Conservation (phyloP, 2,888 invertebrate species). For the Hybos culiciformis region DNA sequence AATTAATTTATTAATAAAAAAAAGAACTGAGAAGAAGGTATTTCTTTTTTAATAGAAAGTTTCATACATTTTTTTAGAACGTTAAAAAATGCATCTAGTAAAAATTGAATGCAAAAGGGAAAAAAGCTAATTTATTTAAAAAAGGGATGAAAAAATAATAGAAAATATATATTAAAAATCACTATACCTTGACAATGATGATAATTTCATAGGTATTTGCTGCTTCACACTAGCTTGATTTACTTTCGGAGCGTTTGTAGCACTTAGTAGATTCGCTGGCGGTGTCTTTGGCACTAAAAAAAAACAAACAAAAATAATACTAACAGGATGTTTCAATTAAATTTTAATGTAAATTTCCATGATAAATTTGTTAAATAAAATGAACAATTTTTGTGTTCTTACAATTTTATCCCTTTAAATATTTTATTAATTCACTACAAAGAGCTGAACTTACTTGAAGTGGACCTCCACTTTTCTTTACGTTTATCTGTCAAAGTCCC, state of each 20-base stretch:
- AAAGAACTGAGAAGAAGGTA: no score
- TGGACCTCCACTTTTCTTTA: constrained; percentile 35
- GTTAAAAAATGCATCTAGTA: not conserved
- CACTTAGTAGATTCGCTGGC: constrained; percentile 61
- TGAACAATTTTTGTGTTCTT: not conserved
- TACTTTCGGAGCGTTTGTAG: constrained; percentile 64
- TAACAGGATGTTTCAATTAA: no score
- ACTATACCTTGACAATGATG: constrained; percentile 42
- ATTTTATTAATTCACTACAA: no score
- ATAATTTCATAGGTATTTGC: constrained; percentile 78
- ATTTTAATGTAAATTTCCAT: no score
- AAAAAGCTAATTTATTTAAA: constrained; percentile 8
- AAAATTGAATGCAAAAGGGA: constrained; percentile 2
- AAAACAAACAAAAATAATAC: no score
- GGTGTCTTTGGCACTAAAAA: constrained; percentile 39
- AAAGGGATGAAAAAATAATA: constrained; percentile 11
- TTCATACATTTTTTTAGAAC: no score
- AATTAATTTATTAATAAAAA: no score
- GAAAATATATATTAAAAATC: constrained; percentile 9
- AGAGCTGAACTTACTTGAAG: constrained; percentile 28
- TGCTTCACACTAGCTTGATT: constrained; percentile 58
- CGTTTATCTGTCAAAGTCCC: constrained; percentile 23
- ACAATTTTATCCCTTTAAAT: not conserved
- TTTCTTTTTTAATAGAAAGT: no score
- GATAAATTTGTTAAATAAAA: no score